phyloP scores from a whole-genome alignment of 2,888 invertebrate genomes.

The Heteromurus nitidus region DNA sequence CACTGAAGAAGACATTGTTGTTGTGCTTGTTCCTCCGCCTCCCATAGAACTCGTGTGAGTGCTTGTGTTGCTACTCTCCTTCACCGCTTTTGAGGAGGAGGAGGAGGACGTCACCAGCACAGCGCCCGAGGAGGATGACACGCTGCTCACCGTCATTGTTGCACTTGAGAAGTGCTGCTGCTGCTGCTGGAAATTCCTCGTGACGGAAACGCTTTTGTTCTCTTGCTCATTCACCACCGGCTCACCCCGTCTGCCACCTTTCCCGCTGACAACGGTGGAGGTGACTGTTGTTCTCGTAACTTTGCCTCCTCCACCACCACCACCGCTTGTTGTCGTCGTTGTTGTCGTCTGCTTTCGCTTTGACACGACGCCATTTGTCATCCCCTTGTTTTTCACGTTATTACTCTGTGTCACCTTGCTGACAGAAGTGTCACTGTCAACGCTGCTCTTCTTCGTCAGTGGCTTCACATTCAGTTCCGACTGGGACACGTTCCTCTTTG shows the following conservation, averaged over 20 bases:
- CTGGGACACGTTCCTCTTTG: slow-evolving; percentile 32
- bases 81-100: slow-evolving; percentile 31
- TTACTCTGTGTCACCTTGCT: slow-evolving; percentile 18
- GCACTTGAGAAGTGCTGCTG: slow-evolving; percentile 21
- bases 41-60: slow-evolving; percentile 8
- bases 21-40: slow-evolving; percentile 63
- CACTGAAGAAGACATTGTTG: slow-evolving; percentile 76
- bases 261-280: slow-evolving; percentile 1
- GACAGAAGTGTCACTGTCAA: slow-evolving; percentile 55
- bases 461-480: slow-evolving; percentile 46
- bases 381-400: slow-evolving; percentile 34
- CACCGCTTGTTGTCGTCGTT: slow-evolving; percentile 48
- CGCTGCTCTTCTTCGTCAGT: slow-evolving; percentile 53
- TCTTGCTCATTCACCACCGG: neutral
- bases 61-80: slow-evolving; percentile 33
- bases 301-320: slow-evolving; percentile 41
- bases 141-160: slow-evolving; percentile 31
- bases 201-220: slow-evolving; percentile 25
- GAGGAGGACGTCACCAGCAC: slow-evolving; percentile 34
- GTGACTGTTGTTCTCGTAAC: slow-evolving; percentile 31
- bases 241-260: neutral
- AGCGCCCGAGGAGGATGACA: slow-evolving; percentile 22
- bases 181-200: slow-evolving; percentile 43
- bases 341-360: slow-evolving; percentile 54
- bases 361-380: slow-evolving; percentile 59